Conservation (phyloP, 2,113 vertebrate genomes). For the Nothocercus nigrocapillus region DNA sequence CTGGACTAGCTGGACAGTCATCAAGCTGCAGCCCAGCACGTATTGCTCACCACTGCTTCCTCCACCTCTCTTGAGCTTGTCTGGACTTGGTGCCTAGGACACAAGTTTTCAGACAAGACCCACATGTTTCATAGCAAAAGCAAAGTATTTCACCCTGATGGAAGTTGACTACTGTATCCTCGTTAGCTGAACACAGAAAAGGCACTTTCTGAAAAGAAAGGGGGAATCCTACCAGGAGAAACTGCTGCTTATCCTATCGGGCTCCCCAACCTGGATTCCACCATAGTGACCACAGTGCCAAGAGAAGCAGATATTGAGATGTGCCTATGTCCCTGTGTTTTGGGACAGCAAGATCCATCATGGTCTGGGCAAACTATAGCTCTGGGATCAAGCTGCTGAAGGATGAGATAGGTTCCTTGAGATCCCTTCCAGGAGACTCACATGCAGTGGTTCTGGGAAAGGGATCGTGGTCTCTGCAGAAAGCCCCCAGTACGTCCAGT, state of each 20-base stretch:
- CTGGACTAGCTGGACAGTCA: neutral
- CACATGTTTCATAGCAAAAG: neutral
- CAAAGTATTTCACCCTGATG: neutral
- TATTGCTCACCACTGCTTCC: neutral
- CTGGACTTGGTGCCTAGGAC: neutral
- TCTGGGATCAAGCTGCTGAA: neutral
- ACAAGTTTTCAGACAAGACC: neutral
- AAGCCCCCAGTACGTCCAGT: fast-evolving
- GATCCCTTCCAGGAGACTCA: neutral
- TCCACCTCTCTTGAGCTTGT: neutral
- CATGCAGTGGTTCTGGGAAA: neutral
- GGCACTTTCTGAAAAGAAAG: neutral
- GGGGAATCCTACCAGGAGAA: neutral
- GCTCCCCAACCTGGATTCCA: neutral
- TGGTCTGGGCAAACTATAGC: neutral
- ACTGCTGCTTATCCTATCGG: neutral
- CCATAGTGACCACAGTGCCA: neutral
- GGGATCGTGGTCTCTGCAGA: neutral
- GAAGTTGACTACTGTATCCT: neutral
- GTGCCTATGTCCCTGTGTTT: neutral
- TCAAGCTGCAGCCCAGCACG: neutral
- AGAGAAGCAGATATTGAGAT: neutral
- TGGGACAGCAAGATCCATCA: neutral
- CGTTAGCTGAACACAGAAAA: neutral
- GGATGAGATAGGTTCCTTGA: neutral